Evolutionary conservation across 2,797 vertebrate genomes (phyloP).

Genomic region (Emys orbicularis): DNA sequence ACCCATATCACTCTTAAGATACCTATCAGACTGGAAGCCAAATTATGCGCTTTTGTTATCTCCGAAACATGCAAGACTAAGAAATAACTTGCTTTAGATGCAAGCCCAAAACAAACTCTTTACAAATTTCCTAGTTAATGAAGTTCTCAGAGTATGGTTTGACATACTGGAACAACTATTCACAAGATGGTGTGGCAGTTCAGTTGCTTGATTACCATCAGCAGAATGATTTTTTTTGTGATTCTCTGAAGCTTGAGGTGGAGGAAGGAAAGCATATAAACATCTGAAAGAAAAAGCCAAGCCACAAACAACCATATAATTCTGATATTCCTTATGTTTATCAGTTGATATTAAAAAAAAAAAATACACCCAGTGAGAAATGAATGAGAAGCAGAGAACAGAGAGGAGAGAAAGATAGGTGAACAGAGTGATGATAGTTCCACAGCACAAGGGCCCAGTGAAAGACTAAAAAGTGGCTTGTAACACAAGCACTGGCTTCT

Average conservation of each 20-base stretch:
- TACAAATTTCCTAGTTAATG: background rate
- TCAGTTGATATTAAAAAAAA: no score
- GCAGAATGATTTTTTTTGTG: background rate
- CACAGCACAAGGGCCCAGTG: no score
- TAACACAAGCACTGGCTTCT: background rate
- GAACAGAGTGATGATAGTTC: no score
- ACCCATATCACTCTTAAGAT: background rate
- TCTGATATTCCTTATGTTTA: no score
- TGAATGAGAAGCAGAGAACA: no score
- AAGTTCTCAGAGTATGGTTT: background rate
- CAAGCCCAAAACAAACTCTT: background rate
- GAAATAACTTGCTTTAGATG: background rate
- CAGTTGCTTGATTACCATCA: background rate
- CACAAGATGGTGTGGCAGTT: background rate
- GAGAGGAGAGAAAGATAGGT: no score
- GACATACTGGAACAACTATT: background rate
- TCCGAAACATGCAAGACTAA: background rate
- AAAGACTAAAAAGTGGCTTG: background rate
- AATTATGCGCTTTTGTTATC: background rate
- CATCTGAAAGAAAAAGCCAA: no score
- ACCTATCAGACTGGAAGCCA: constrained; percentile 5
- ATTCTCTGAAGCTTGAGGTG: background rate
- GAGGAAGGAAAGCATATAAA: background rate
- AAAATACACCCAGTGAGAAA: no score
- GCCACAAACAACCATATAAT: no score